Percentiles rank a stretch among this genome's conserved stretches.
phyloP scores from a whole-genome alignment of 35 echinoderm and acorn worm species.

The Chiridota heheva region DNA sequence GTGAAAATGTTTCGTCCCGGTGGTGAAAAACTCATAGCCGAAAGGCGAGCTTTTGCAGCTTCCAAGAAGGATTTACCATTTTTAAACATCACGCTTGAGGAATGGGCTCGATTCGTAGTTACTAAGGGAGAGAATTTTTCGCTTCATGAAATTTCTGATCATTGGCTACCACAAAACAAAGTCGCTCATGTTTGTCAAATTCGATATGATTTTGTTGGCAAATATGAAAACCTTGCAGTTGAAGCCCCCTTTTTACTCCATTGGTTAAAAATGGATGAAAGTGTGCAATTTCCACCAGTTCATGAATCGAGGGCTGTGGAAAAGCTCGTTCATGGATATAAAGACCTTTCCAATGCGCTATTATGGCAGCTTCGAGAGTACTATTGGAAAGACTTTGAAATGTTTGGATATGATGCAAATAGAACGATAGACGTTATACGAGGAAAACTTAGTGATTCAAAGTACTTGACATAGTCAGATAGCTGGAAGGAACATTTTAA shows the following conservation, averaged over 20 bases:
- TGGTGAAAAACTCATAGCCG: neutral
- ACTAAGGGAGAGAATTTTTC: constrained; percentile 25
- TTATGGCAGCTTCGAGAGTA: constrained; percentile 40
- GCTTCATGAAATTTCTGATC: constrained; percentile 49
- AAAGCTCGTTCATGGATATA: constrained; percentile 47
- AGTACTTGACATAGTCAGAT: no score
- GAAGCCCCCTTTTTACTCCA: constrained; percentile 66
- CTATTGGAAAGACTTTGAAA: constrained; percentile 55
- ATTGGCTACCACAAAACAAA: constrained; percentile 64
- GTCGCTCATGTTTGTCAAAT: constrained; percentile 66
- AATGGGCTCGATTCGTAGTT: constrained; percentile 57
- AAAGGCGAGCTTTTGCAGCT: neutral
- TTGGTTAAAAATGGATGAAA: constrained; percentile 34
- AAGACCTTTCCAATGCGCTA: constrained; percentile 37
- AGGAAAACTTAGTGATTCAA: no score
- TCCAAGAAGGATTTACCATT: neutral
- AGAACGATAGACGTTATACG: no score
- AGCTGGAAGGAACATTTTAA: no score
- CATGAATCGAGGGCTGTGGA: constrained; percentile 32
- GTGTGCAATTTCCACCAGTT: constrained; percentile 44
- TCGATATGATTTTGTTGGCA: constrained; percentile 71
- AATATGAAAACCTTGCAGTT: constrained; percentile 71
- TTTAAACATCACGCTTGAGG: constrained; percentile 45
- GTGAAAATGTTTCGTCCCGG: constrained; percentile 43
- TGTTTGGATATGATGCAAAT: constrained; percentile 66